Evolutionary conservation across 2,888 invertebrate species (phyloP).

Genomic region (Morpho deidamia): DNA sequence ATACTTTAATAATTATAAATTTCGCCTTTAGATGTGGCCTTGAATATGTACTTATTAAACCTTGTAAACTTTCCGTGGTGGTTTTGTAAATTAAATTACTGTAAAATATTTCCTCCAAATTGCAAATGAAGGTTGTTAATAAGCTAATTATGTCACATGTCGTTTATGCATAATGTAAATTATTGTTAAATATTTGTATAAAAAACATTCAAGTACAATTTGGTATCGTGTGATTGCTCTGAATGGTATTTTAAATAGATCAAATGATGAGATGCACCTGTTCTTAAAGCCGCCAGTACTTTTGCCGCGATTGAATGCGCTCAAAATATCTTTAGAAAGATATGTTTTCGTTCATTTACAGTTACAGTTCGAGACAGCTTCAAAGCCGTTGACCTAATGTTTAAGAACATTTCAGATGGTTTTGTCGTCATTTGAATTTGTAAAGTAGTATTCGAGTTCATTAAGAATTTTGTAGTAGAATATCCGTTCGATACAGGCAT

Average conservation of each 20-base stretch:
- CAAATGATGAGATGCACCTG: neutral
- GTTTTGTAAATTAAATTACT: slow-evolving; percentile 14
- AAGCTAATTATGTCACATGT: slow-evolving; percentile 9
- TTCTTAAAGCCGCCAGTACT: neutral
- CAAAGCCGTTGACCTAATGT: neutral
- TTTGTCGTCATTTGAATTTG: too few species aligned
- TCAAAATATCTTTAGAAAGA: neutral
- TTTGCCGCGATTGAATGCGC: neutral
- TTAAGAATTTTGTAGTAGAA: too few species aligned
- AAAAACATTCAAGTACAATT: slow-evolving; percentile 47
- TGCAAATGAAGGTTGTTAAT: slow-evolving; percentile 11
- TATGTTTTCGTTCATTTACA: too few species aligned
- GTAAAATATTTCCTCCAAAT: slow-evolving; percentile 9
- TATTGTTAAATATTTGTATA: slow-evolving; percentile 57
- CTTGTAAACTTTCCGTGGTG: slow-evolving; percentile 25
- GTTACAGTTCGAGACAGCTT: too few species aligned
- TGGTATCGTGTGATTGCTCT: slow-evolving; percentile 48
- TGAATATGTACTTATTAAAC: slow-evolving; percentile 28
- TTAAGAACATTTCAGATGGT: neutral
- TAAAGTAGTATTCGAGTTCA: too few species aligned
- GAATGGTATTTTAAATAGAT: slow-evolving; percentile 4
- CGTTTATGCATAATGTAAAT: slow-evolving; percentile 25
- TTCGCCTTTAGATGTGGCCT: slow-evolving; percentile 49
- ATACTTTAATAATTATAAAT: neutral
- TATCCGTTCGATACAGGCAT: too few species aligned